Evolutionary conservation across 2,888 invertebrate genomes (phyloP).

Genomic region (Tachina lurida): DNA sequence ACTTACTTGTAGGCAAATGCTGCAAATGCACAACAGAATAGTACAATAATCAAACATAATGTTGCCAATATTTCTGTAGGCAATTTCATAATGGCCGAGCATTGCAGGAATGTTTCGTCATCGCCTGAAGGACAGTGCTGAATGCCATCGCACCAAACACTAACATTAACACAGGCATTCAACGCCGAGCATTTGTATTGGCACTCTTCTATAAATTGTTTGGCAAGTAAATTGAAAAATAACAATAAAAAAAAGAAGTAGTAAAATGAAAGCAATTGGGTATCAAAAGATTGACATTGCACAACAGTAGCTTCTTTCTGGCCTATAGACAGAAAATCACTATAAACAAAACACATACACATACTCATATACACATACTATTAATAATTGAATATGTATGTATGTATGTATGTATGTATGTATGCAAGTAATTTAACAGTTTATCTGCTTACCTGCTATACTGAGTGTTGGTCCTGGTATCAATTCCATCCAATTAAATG

Average conservation of each 20-base stretch:
- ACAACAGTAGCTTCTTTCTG: background rate
- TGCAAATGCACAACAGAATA: constrained; percentile 83
- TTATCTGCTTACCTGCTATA: constrained; percentile 79
- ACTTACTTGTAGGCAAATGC: constrained; percentile 84
- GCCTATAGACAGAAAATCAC: background rate
- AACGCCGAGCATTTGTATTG: constrained; percentile 90
- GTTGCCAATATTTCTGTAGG: constrained; percentile 89
- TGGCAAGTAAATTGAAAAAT: background rate
- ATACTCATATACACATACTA: background rate
- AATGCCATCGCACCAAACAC: constrained; percentile 91
- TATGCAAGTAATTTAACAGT: background rate
- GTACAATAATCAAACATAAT: constrained; percentile 83
- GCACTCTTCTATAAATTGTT: constrained; percentile 86
- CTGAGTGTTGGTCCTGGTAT: constrained; percentile 84
- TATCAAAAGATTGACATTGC: constrained; percentile 29
- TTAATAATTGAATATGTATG: background rate
- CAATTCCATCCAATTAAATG: constrained; percentile 92
- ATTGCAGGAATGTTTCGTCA: constrained; percentile 91
- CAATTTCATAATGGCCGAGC: constrained; percentile 89
- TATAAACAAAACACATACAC: background rate
- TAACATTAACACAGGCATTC: constrained; percentile 91
- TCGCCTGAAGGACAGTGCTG: constrained; percentile 91
- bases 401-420: background rate
- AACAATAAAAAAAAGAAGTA: background rate
- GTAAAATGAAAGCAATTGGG: constrained; percentile 35